These are phyloP conservation scores for Polypterus bichir DNA, from an alignment of 2,113 vertebrate genomes.

Conservation along the genomic window DNA sequence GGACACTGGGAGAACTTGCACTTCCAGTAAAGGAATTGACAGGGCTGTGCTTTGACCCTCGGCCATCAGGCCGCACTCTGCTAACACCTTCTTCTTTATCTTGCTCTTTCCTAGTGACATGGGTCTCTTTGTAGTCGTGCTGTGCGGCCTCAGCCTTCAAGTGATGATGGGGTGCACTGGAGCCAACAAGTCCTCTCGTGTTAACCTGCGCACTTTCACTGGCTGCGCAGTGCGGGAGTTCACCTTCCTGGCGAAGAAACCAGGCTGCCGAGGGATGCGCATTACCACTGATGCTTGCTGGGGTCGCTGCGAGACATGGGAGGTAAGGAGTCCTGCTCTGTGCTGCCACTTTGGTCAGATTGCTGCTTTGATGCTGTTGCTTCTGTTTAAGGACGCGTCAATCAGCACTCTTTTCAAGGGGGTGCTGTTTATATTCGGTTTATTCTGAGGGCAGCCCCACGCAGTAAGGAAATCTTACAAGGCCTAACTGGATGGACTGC, in stretches of 20 bases:
- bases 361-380: no score
- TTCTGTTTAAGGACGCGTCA: no score
- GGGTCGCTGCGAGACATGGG: constrained; percentile 94
- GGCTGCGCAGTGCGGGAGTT: constrained; percentile 85
- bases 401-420: no score
- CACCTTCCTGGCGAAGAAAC: constrained; percentile 76
- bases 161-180: constrained; percentile 8
- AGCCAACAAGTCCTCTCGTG: constrained; percentile 17
- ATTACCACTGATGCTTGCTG: constrained; percentile 90
- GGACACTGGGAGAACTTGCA: constrained; percentile 22
- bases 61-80: constrained; percentile 3
- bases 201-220: constrained; percentile 60
- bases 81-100: constrained; percentile 18
- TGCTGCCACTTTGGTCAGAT: no score
- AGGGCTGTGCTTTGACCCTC: background rate
- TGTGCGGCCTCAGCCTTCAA: constrained; percentile 19
- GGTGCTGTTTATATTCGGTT: no score
- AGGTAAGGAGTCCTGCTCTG: constrained; percentile 52
- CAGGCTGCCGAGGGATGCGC: constrained; percentile 63
- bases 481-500: no score
- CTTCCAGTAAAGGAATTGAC: no score
- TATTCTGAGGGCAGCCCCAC: no score
- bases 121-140: constrained; percentile 20
- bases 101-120: constrained; percentile 26
- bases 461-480: no score